Base-by-base conservation (phyloP, 2,888 invertebrate species). In the Pristionchus mayeri region DNA sequence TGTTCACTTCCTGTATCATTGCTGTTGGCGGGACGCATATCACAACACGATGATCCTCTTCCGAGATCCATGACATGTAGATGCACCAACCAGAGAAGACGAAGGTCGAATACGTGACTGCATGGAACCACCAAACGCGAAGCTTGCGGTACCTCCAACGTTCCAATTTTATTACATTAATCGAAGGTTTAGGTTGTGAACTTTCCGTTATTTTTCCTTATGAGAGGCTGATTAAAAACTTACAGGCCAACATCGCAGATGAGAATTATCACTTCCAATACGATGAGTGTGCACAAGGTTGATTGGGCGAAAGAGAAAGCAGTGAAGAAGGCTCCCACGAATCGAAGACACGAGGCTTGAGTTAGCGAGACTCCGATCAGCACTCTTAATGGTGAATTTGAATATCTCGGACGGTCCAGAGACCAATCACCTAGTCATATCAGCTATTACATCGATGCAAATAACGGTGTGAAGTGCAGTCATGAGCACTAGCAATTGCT, bases 401-500 rank as follows among this genome's bases (percentile, higher is more conserved):
- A 4, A 13, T 18, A 21, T 21, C 4, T 44, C 13, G 44, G 44
- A 44, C 44, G n/a, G n/a, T n/a, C 18, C 52, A 52, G 4, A 52
- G 18, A 18, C 13, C 13, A 52, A 16, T 24, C 16, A 67, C 67
- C 67, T 37, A 4, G 37, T 7, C 3, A 71, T n/a, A 24, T 71
- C 71, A 24, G n/a, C 9, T 44, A 71, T 2, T 24, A 34, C 30
- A 40, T 40, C 30, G 3, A 71, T 24, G 24, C 24, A 24, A 21
- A 71, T n/a, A 16, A 71, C 71, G 11, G n/a, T 24, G 40, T 71
- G 71, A n/a, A 71, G 71, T 11, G 71, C 37, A n/a, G 71, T 71
- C 71, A 71, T 71, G 4, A 71, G 71, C n/a, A 71, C 71, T 0
- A 71, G 44, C 1, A 71, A 24, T 40, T 71, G 71, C n/a, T 71